Evolutionary conservation across 2,797 vertebrate genomes (phyloP), one percentile per base, ranked within the genome.

Genomic region (Oreochromis mossambicus): DNA sequence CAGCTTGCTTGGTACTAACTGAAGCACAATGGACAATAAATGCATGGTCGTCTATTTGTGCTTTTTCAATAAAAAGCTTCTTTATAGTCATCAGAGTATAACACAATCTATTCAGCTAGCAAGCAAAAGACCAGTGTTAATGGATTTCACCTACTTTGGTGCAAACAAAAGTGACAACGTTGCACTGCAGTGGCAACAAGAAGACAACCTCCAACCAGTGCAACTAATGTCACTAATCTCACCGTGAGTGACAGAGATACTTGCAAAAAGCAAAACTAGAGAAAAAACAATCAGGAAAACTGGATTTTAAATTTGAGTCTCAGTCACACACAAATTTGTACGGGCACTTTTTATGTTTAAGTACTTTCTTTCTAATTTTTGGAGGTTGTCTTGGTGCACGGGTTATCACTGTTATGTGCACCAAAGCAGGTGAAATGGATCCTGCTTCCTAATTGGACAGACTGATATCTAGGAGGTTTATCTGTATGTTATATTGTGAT

Each of bases 381-480:
- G 61, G 61, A 41, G 19, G 61, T 38, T 4, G 61, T 24, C 3
- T 0, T 41, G 0, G 34, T 41, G 34, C 61, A 41, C 4, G 0
- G 19, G 34, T 38, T 66, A 21, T 38, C 61, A 41, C 61, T 14
- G 34, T 14, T 38, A 66, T 38, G 7, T 21, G 36, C 61, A 66
- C 19, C 61, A 21, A 66, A 66, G 61, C 34, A 66, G 34, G 61
- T 66, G 0, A 66, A 5, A 66, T 21, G 19, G 36, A 14, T 41
- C 36, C 61, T 66, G 0, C n/a, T 24, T 66, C 61, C 61, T 66
- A 21, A 66, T 0, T 66, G 12, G n/a, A 66, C 36, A 66, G 61
- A 66, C 32, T 66, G 7, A 66, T 66, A 66, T 66, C n/a, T 21
- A 66, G 0, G 13, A 66, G 19, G 19, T 24, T 41, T 38, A 2